Evolutionary conservation across 1,140 invertebrate genomes (phyloP), one percentile per base, ranked within the genome.

Genomic region (Adoxophyes honmai): DNA sequence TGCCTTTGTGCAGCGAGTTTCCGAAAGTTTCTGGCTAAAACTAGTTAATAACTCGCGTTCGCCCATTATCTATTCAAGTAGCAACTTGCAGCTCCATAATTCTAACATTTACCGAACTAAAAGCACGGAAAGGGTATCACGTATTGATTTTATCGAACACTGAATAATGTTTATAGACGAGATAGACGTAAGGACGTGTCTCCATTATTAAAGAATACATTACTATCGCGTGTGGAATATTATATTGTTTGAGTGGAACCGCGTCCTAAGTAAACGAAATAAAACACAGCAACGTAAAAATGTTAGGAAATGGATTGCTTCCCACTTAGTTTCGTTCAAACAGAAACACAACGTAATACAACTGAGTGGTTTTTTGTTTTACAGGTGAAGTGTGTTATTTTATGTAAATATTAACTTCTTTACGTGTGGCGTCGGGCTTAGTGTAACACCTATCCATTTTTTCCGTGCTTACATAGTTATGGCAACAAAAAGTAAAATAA

Each of bases 141-240:
- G n/a, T 48, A 38, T 56, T 10, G 39, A 48, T 65, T 60, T 52
- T 60, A 60, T 55, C 42, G 18, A 48, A 48, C 21, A 48, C 21
- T 48, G 16, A 28, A 48, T 33, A 10, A 11, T 28, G 18, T 36
- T 35, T 53, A 36, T 18, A 35, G 6, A 53, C 6, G 13, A 53
- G n/a, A 52, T 21, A n/a, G 5, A 48, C n/a, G n/a, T 48, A 48
- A 48, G 60, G 55, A 73, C 64, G 73, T 67, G 68, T 55, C 57
- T 28, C 51, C 70, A 75, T 68, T 75, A 48, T 68, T 55, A 39
- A 13, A 64, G 65, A 76, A 68, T 64, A 65, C 62, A 64, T 70
- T 70, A 72, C 71, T 65, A 67, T 68, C 60, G 53, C 55, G 67
- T 72, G 65, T 68, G 64, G 64, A 74, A 76, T 67, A 72, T 13